Conservation (phyloP, 1,140 invertebrate genomes). For the Drosophila jambulina region DNA sequence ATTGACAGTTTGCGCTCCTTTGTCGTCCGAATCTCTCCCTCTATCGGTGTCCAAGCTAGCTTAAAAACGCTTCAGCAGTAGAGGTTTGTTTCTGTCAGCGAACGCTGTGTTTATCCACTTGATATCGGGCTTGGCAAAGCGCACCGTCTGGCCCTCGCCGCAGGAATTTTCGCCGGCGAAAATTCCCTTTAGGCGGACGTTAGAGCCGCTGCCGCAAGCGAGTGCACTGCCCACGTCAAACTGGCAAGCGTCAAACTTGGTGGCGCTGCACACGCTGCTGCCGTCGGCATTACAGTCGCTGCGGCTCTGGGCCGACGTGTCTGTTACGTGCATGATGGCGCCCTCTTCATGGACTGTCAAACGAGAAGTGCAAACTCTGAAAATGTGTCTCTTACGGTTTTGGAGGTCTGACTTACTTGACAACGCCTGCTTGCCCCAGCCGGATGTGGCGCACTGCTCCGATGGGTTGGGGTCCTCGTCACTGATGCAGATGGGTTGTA, state of each 20-base stretch:
- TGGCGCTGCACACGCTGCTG: conserved; percentile 85
- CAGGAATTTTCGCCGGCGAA: conserved; percentile 90
- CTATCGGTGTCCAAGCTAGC: background rate
- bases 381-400: background rate
- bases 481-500: conserved; percentile 91
- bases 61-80: conserved; percentile 73
- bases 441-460: conserved; percentile 91
- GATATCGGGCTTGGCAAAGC: conserved; percentile 80
- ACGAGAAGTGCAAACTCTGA: background rate
- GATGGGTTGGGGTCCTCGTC: conserved; percentile 82
- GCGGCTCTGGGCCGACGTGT: conserved; percentile 87
- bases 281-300: conserved; percentile 69
- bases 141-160: conserved; percentile 74
- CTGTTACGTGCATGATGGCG: conserved; percentile 90
- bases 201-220: conserved; percentile 90
- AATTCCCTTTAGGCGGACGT: conserved; percentile 90
- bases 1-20: conserved; percentile 1
- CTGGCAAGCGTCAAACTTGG: conserved; percentile 87
- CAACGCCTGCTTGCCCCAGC: conserved; percentile 92
- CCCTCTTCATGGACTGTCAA: conserved; percentile 88
- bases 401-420: conserved; percentile 87
- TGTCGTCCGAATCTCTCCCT: background rate
- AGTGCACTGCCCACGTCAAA: conserved; percentile 92
- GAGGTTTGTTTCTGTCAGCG: conserved; percentile 71
- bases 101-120: conserved; percentile 82